Conservation (phyloP, 2,797 vertebrate species). For the Melanotaenia pygmaea region DNA sequence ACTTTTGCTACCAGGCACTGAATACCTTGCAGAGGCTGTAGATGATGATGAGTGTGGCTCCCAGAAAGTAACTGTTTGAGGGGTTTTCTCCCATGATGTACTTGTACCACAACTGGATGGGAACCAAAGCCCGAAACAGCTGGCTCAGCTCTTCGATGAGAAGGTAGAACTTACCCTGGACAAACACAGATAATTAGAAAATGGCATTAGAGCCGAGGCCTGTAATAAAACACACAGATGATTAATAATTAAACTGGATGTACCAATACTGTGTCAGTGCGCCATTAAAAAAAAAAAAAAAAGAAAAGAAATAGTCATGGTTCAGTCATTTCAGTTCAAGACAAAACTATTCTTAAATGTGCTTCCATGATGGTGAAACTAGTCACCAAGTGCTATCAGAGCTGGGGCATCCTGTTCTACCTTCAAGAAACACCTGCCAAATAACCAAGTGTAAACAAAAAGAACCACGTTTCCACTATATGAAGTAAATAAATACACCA, state of each 20-base stretch:
- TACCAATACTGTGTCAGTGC: neutral
- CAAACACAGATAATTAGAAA: constrained; percentile 32
- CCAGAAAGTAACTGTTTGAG: constrained; percentile 93
- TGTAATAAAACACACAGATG: neutral
- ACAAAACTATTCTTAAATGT: neutral
- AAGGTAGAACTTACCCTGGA: constrained; percentile 95
- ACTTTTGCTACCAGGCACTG: neutral
- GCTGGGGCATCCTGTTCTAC: neutral
- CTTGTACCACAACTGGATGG: constrained; percentile 98
- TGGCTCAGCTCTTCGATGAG: constrained; percentile 98
- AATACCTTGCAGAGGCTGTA: constrained; percentile 97
- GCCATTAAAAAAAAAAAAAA: neutral
- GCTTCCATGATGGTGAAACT: neutral
- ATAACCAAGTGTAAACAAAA: neutral
- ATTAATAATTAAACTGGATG: neutral
- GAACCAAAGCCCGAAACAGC: constrained; percentile 94
- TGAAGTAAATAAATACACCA: neutral
- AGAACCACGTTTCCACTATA: constrained; percentile 8
- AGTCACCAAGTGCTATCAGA: neutral
- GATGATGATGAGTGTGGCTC: constrained; percentile 92
- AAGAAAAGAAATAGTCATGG: neutral
- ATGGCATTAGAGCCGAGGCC: neutral
- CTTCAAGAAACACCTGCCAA: neutral
- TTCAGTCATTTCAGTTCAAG: neutral
- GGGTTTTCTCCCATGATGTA: constrained; percentile 98